These are phyloP conservation scores for Zele albiditarsus DNA, from an alignment of 2,888 invertebrate genomes.

Conservation along the genomic window DNA sequence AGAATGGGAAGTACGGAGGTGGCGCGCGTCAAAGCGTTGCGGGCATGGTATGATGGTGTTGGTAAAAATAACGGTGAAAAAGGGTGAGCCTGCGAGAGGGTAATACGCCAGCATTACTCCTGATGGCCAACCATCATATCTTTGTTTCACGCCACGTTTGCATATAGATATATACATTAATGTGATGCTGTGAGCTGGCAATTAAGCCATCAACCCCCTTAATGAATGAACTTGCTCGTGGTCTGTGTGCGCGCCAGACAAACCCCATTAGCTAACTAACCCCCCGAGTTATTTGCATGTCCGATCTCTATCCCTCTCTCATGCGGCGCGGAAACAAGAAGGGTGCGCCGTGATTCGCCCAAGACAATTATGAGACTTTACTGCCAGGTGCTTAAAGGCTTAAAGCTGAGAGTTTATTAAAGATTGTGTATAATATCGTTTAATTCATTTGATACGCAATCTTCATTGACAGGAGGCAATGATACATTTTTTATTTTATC, in stretches of 20 bases:
- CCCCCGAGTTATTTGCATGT: constrained; percentile 72
- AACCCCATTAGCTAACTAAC: constrained; percentile 72
- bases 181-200: constrained; percentile 69
- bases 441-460: constrained; percentile 13
- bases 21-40: constrained; percentile 41
- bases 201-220: constrained; percentile 72
- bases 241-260: constrained; percentile 50
- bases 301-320: constrained; percentile 51
- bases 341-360: constrained; percentile 67
- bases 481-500: too few relatives aligned
- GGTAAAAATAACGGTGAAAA: constrained; percentile 51
- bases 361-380: constrained; percentile 70
- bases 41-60: constrained; percentile 31
- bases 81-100: constrained; percentile 34
- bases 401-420: constrained; percentile 67
- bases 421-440: constrained; percentile 41
- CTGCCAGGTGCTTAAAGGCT: constrained; percentile 70
- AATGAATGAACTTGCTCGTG: constrained; percentile 67
- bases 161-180: constrained; percentile 20
- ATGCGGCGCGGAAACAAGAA: constrained; percentile 38
- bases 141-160: background rate
- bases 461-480: background rate
- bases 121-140: constrained; percentile 13
- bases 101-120: constrained; percentile 31
- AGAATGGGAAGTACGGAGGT: constrained; percentile 52